A percentile compares a stretch with the other conserved stretches of the same genome.
Evolutionary conservation across 1,140 invertebrate genomes (phyloP).

Genomic region (Camponotus vicinus): DNA sequence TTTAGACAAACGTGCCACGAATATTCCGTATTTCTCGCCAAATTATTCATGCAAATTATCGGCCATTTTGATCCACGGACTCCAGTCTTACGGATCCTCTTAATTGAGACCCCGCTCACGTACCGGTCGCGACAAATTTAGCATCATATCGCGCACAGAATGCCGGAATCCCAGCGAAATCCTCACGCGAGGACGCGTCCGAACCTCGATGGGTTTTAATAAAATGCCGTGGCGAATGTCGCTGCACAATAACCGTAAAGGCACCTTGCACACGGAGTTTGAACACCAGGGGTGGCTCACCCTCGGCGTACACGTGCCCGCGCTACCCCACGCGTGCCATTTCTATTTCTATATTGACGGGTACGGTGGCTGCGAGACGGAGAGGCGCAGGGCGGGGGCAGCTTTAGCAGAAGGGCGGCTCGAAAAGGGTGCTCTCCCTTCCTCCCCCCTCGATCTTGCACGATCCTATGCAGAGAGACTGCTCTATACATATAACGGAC

Average conservation of each 20-base stretch:
- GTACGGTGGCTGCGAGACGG: conserved; percentile 35
- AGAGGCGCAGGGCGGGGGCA: conserved; percentile 10
- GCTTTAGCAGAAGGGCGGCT: conserved; percentile 49
- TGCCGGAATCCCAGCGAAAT: conserved; percentile 36
- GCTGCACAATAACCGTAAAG: conserved; percentile 70
- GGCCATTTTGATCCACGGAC: not conserved
- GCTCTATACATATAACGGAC: conserved; percentile 71
- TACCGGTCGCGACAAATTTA: conserved; percentile 39
- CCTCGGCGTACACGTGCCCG: conserved; percentile 72
- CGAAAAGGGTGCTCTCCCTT: conserved; percentile 67
- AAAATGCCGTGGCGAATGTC: conserved; percentile 75
- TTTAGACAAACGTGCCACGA: not conserved
- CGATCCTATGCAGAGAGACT: conserved; percentile 66
- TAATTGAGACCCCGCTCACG: conserved; percentile 32
- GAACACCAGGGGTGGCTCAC: conserved; percentile 67
- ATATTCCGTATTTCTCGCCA: not conserved
- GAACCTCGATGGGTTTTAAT: conserved; percentile 60
- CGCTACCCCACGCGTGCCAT: conserved; percentile 75
- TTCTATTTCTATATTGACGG: conserved; percentile 69
- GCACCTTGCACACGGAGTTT: conserved; percentile 74
- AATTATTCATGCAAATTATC: conserved; percentile 21
- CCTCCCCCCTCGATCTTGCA: not conserved
- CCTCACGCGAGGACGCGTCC: conserved; percentile 17
- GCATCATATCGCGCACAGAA: conserved; percentile 26
- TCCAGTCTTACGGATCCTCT: not conserved